Percentiles rank a stretch among this genome's conserved stretches.
phyloP scores from a whole-genome alignment of 2,888 invertebrate species.

The Eupeodes luniger region DNA sequence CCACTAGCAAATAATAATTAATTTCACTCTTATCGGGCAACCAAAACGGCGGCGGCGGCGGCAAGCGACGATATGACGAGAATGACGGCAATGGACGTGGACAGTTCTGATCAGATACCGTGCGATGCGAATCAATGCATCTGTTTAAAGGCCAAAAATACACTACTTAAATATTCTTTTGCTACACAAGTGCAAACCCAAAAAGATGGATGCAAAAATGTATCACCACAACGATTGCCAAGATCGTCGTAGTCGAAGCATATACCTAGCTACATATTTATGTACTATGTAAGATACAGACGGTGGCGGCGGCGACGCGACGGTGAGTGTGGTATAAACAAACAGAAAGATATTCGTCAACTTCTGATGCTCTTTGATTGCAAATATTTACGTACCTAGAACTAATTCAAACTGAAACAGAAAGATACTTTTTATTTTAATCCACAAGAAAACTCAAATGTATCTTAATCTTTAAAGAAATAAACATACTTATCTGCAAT shows the following conservation, averaged over 20 bases:
- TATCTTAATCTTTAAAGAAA: conserved; percentile 14
- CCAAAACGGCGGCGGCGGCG: background rate
- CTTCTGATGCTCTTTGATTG: conserved; percentile 36
- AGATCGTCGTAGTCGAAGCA: conserved; percentile 52
- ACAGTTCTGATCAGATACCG: conserved; percentile 16
- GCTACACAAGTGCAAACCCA: conserved; percentile 48
- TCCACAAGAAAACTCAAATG: conserved; percentile 36
- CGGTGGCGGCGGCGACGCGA: background rate
- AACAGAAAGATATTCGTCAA: conserved; percentile 16
- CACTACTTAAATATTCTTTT: conserved; percentile 60
- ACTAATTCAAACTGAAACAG: conserved; percentile 36
- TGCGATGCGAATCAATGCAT: conserved; percentile 40
- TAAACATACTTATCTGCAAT: background rate
- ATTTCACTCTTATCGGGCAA: conserved; percentile 23
- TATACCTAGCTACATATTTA: too few species aligned
- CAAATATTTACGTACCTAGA: conserved; percentile 11
- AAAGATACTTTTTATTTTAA: conserved; percentile 24
- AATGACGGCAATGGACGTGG: background rate
- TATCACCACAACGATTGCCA: conserved; percentile 45
- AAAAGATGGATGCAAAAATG: conserved; percentile 39
- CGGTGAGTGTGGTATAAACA: conserved; percentile 20
- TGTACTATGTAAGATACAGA: too few species aligned
- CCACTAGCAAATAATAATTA: conserved; percentile 8
- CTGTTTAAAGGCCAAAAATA: conserved; percentile 61
- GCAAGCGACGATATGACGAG: background rate